These are phyloP conservation scores for Halesus radiatus DNA, from an alignment of 1,140 invertebrate genomes.

Conservation along the genomic window DNA sequence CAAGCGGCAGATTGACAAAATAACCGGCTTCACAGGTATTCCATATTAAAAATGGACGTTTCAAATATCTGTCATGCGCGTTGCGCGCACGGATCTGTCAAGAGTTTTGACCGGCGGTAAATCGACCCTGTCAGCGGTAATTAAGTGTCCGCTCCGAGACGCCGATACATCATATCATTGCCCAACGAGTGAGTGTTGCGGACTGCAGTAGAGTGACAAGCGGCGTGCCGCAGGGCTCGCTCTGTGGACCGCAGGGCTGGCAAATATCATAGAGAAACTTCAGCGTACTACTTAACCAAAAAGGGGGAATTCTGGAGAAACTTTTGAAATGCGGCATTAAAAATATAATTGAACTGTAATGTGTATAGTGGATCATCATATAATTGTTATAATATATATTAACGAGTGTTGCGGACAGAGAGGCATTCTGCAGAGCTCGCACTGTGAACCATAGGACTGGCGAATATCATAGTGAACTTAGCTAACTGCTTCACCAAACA, in stretches of 20 bases:
- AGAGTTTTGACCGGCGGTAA: slow-evolving; percentile 41
- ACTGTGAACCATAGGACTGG: too few relatives aligned
- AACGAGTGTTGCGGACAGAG: slow-evolving; percentile 22
- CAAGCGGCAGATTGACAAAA: neutral
- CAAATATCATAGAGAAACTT: too few relatives aligned
- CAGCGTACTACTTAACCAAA: too few relatives aligned
- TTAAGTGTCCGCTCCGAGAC: slow-evolving; percentile 34
- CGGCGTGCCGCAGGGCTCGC: neutral
- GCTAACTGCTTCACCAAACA: too few relatives aligned
- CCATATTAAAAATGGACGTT: slow-evolving; percentile 29
- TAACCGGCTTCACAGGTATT: slow-evolving; percentile 34
- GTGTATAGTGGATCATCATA: too few relatives aligned
- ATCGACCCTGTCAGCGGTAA: slow-evolving; percentile 39
- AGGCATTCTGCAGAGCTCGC: too few relatives aligned
- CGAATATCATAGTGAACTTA: too few relatives aligned
- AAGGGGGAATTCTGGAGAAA: too few relatives aligned
- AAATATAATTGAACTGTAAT: too few relatives aligned
- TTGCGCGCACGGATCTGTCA: slow-evolving; percentile 34
- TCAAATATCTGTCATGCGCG: slow-evolving; percentile 35
- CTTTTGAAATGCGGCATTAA: too few relatives aligned
- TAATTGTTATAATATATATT: too few relatives aligned
- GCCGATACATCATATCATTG: slow-evolving; percentile 35
- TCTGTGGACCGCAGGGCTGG: neutral
- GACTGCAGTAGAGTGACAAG: slow-evolving; percentile 27
- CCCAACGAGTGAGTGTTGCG: slow-evolving; percentile 31